These are phyloP conservation scores for Drosophila anomelani DNA, from an alignment of 2,888 invertebrate genomes.

Conservation along the genomic window DNA sequence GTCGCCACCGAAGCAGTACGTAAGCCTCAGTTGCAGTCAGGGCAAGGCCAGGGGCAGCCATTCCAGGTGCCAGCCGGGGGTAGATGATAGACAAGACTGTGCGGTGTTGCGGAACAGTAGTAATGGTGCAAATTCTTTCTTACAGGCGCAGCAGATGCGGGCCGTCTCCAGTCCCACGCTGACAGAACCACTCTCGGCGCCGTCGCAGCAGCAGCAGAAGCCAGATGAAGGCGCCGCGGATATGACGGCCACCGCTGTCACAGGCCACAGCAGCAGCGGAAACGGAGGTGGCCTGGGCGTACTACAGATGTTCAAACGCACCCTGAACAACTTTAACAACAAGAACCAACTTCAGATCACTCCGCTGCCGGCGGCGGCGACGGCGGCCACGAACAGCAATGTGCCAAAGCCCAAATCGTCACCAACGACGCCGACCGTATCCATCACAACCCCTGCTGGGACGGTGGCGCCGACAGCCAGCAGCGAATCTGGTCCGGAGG, in stretches of 20 bases:
- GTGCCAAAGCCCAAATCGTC: constrained; percentile 38
- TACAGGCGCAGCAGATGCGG: constrained; percentile 83
- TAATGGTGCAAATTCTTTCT: constrained; percentile 14
- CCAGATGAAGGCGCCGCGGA: constrained; percentile 16
- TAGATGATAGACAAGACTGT: not conserved
- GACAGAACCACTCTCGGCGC: constrained; percentile 60
- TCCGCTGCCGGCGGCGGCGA: constrained; percentile 41
- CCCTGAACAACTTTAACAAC: constrained; percentile 86
- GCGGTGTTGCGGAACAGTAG: constrained; percentile 4
- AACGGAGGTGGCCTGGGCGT: constrained; percentile 84
- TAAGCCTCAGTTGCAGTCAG: constrained; percentile 24
- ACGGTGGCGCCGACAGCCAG: constrained; percentile 11
- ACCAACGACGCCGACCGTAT: constrained; percentile 50
- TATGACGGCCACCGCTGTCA: constrained; percentile 30
- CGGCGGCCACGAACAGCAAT: constrained; percentile 26
- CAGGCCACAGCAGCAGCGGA: constrained; percentile 33
- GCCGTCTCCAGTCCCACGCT: constrained; percentile 84
- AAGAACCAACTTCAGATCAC: constrained; percentile 68
- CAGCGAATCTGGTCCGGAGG: constrained; percentile 12
- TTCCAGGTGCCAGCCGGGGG: constrained; percentile 1
- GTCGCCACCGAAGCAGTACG: constrained; percentile 34
- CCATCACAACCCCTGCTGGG: constrained; percentile 36
- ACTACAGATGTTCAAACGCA: constrained; percentile 89
- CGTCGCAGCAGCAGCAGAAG: constrained; percentile 46
- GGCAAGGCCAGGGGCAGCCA: not conserved